Evolutionary conservation across 2,797 vertebrate species (phyloP), one percentile per base, ranked within the genome.

Genomic region (Zenarchopterus dispar): DNA sequence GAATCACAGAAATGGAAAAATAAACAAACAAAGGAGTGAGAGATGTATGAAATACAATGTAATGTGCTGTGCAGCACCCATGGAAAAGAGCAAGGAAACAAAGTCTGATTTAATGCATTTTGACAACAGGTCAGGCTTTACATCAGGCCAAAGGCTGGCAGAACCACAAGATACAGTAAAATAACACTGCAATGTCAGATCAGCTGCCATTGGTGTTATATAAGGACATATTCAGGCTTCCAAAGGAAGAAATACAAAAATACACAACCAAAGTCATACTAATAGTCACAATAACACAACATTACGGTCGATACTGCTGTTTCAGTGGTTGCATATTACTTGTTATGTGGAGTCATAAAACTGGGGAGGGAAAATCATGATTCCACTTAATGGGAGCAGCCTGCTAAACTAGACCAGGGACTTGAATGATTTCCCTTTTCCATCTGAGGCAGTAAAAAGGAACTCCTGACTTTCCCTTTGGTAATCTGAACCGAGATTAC

Each of bases 401-500:
- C 44, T 21, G 67, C 67, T 33, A 68, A 81, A 85, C 82, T 77
- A 75, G 73, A 84, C 55, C 9, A 54, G 82, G 77, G 81, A 83
- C 62, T 43, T 58, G 70, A 86, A 66, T 88, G 75, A 87, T 85
- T 87, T 86, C 78, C 82, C 77, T 75, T 80, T 82, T 82, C 82
- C 77, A 84, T 86, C 74, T 66, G 5, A 63, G 59, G 75, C 68
- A 63, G 66, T 52, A 58, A 84, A 81, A 85, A 84, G 73, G 57
- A 84, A 87, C 80, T 86, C 77, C 85, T 78, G 80, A 72, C 81
- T 83, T 80, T 65, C 60, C 67, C 77, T 88, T 80, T 82, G 73
- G 83, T 83, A 83, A 88, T 87, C 81, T 84, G 77, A 79, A 88
- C 88, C 87, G 78, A 88, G 75, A 90, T 89, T 86, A 81, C 33